Percentiles rank a stretch among this genome's conserved stretches.
phyloP scores from a whole-genome alignment of 2,113 vertebrate species.

The Corythaeola cristata region DNA sequence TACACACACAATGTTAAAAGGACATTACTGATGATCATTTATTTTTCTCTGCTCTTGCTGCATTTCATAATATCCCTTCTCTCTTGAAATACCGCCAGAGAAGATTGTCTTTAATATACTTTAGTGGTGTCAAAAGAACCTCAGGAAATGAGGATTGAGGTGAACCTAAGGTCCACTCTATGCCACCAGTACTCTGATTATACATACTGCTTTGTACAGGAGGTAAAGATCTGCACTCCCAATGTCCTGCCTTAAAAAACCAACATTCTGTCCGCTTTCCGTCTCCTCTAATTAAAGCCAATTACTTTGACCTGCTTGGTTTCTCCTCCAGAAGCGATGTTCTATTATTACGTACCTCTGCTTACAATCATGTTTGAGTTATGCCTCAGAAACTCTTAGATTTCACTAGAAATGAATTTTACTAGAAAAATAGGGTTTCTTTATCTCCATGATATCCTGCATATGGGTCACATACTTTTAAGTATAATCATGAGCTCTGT shows the following conservation, averaged over 20 bases:
- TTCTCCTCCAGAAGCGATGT: background rate
- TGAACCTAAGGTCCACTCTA: constrained; percentile 21
- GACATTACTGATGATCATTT: constrained; percentile 38
- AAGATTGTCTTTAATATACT: constrained; percentile 47
- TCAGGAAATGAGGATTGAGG: constrained; percentile 57
- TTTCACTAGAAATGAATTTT: constrained; percentile 26
- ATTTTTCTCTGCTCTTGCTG: constrained; percentile 42
- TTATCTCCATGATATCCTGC: constrained; percentile 34
- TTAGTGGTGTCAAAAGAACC: constrained; percentile 37
- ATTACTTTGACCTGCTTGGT: background rate
- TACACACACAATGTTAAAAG: constrained; percentile 6
- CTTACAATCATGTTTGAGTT: constrained; percentile 6
- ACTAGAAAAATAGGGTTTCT: background rate
- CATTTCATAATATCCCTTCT: constrained; percentile 46
- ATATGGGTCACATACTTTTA: background rate
- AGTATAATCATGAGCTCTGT: background rate
- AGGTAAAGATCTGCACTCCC: background rate
- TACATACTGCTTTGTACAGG: background rate
- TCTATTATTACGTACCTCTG: background rate
- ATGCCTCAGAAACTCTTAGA: background rate
- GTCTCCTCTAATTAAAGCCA: background rate
- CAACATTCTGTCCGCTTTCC: background rate
- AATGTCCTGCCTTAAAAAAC: background rate
- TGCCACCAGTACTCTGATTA: background rate
- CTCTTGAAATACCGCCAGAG: constrained; percentile 39